Evolutionary conservation across 2,888 invertebrate genomes (phyloP).

Genomic region (Hermodice carunculata): DNA sequence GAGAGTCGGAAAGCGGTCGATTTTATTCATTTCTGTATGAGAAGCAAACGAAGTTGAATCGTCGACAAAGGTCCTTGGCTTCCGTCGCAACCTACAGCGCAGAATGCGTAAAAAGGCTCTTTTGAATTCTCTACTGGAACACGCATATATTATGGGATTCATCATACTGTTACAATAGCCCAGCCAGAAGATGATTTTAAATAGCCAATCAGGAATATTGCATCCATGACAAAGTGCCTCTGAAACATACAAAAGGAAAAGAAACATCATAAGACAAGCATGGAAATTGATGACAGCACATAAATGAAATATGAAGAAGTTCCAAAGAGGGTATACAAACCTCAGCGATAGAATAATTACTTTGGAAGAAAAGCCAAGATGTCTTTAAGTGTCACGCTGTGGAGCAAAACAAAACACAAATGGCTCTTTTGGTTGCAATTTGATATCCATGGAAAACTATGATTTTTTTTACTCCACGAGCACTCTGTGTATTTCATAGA

Average conservation of each 20-base stretch:
- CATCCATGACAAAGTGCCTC: slow-evolving; percentile 71
- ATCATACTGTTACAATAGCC: slow-evolving; percentile 75
- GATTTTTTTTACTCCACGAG: too few relatives aligned
- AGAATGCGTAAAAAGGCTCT: slow-evolving; percentile 70
- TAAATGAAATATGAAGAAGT: too few relatives aligned
- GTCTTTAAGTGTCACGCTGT: too few relatives aligned
- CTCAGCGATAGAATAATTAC: too few relatives aligned
- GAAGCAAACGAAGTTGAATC: neutral
- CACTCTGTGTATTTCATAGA: too few relatives aligned
- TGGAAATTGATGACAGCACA: too few relatives aligned
- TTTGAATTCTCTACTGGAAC: slow-evolving; percentile 72
- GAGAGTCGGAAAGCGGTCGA: neutral
- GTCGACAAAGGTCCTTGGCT: slow-evolving; percentile 9
- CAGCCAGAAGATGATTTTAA: slow-evolving; percentile 78
- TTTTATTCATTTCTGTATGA: slow-evolving; percentile 14
- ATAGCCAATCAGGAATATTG: slow-evolving; percentile 69
- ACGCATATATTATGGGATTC: slow-evolving; percentile 77
- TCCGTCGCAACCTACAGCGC: slow-evolving; percentile 47
- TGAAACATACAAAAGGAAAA: slow-evolving; percentile 55
- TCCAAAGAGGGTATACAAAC: too few relatives aligned
- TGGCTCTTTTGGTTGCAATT: too few relatives aligned
- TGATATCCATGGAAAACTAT: too few relatives aligned
- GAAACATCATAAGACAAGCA: too few relatives aligned
- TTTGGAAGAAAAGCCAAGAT: too few relatives aligned
- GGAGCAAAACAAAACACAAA: too few relatives aligned